Evolutionary conservation across 2,113 vertebrate genomes (phyloP).

Genomic region (Narcine bancroftii): DNA sequence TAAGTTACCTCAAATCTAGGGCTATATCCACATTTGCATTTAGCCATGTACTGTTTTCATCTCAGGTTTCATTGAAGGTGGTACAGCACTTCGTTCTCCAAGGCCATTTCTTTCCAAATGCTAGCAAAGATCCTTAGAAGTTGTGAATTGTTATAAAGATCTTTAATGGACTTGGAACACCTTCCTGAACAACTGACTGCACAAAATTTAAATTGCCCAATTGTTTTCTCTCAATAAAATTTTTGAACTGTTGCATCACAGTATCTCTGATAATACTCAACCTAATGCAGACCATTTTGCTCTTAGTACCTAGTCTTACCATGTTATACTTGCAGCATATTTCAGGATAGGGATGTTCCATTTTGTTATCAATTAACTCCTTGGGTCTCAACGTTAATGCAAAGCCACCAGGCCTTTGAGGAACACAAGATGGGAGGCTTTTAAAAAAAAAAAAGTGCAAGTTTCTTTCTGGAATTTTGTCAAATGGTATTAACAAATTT

Average conservation of each 20-base stretch:
- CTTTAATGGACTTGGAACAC: slow-evolving; percentile 34
- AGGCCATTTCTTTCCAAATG: slow-evolving; percentile 37
- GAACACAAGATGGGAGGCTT: background rate
- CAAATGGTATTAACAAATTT: background rate
- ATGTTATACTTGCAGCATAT: background rate
- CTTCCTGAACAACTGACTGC: background rate
- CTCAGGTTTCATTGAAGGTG: slow-evolving; percentile 36
- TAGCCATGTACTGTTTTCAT: slow-evolving; percentile 36
- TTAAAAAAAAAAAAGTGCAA: no score
- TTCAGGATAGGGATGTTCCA: background rate
- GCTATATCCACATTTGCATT: slow-evolving; percentile 35
- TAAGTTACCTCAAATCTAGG: slow-evolving; percentile 37
- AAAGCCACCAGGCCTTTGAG: background rate
- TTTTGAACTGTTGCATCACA: background rate
- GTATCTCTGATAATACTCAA: background rate
- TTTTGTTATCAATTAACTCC: background rate
- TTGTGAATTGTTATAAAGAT: slow-evolving; percentile 34
- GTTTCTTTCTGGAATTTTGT: background rate
- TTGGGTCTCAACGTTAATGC: background rate
- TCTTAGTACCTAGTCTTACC: background rate
- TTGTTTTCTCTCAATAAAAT: no score
- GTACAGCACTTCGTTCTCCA: slow-evolving; percentile 36
- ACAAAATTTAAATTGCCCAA: slow-evolving; percentile 31
- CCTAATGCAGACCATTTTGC: background rate
- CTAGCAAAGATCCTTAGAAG: slow-evolving; percentile 37